phyloP scores from a whole-genome alignment of 2,797 vertebrate genomes.

The Rhinichthys osculus region DNA sequence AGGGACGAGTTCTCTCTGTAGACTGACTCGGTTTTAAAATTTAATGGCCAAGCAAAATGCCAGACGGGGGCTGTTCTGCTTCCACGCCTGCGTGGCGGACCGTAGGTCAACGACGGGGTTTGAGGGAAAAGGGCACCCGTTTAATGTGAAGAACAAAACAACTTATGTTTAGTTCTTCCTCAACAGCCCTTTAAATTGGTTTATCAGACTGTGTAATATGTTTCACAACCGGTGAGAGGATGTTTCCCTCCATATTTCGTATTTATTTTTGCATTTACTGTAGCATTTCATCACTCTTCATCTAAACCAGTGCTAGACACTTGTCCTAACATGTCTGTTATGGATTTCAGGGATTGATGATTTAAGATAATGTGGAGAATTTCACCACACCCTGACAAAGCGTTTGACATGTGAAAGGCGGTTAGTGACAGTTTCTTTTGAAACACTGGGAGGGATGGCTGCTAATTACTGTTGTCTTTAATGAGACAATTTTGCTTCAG shows the following conservation, averaged over 20 bases:
- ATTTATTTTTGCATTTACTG: not conserved
- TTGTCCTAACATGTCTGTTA: constrained; percentile 68
- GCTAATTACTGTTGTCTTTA: constrained; percentile 64
- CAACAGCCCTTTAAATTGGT: constrained; percentile 45
- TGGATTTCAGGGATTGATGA: constrained; percentile 31
- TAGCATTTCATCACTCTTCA: not conserved
- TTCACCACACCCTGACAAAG: constrained; percentile 65
- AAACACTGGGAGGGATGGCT: constrained; percentile 57
- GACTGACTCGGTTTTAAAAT: constrained; percentile 72
- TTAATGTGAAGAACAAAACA: constrained; percentile 59
- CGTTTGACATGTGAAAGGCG: constrained; percentile 52
- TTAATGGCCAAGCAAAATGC: constrained; percentile 75
- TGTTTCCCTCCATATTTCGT: not conserved
- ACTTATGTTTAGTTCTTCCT: constrained; percentile 59
- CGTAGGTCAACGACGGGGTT: constrained; percentile 66
- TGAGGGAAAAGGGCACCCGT: constrained; percentile 55
- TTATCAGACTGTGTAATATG: constrained; percentile 54
- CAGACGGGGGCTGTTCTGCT: constrained; percentile 68
- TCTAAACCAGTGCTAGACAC: constrained; percentile 53
- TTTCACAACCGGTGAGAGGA: constrained; percentile 50
- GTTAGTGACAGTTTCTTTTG: constrained; percentile 53
- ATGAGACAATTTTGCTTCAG: constrained; percentile 43
- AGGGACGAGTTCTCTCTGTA: constrained; percentile 61
- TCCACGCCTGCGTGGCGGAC: constrained; percentile 54
- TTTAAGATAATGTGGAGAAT: constrained; percentile 71